Conservation (phyloP, 2,797 vertebrate genomes). For the Avahi laniger region DNA sequence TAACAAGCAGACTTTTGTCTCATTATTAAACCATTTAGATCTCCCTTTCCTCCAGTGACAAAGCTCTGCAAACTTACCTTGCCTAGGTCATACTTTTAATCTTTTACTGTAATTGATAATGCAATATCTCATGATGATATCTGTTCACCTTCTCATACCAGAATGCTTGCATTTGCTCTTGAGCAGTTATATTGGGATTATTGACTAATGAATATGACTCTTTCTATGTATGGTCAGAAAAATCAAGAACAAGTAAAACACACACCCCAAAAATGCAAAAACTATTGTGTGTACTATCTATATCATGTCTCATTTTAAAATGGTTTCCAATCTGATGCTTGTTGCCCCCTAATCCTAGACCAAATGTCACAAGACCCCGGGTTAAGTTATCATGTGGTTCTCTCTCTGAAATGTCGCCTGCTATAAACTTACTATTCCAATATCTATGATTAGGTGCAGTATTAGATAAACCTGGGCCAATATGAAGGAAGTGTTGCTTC, state of each 20-base stretch:
- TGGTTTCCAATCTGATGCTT: neutral
- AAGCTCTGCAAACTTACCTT: neutral
- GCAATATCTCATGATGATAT: neutral
- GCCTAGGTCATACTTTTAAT: neutral
- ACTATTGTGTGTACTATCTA: neutral
- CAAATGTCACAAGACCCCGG: neutral
- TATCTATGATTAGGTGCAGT: neutral
- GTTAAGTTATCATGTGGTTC: neutral
- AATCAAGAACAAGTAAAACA: neutral
- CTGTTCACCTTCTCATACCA: neutral
- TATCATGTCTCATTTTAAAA: neutral
- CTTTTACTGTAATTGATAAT: neutral
- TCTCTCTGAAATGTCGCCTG: neutral
- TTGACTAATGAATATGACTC: neutral
- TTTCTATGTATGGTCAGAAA: neutral
- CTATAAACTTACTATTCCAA: neutral
- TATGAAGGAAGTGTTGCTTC: neutral
- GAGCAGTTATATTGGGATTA: neutral
- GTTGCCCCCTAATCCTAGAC: neutral
- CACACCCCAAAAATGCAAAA: neutral
- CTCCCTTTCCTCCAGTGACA: neutral
- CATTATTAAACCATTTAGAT: neutral
- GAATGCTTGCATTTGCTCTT: neutral
- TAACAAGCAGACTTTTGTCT: neutral
- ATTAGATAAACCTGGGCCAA: neutral